Conservation (phyloP, 1,140 invertebrate species). For the Cheumatopsyche charites region DNA sequence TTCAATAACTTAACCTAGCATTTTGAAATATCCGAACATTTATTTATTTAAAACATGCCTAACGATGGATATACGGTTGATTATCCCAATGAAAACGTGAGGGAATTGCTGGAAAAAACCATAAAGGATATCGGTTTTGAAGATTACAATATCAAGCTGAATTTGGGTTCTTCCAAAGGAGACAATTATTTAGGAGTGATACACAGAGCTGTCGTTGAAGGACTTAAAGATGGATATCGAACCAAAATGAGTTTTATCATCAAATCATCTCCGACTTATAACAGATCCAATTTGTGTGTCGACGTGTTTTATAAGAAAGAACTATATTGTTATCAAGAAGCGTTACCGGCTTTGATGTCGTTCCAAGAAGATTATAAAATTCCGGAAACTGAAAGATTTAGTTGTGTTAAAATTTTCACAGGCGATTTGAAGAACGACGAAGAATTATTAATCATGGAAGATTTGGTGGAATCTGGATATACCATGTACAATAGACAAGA, state of each 20-base stretch:
- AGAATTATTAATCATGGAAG: constrained; percentile 62
- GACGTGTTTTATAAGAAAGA: constrained; percentile 35
- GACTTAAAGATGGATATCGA: constrained; percentile 27
- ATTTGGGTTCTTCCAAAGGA: constrained; percentile 49
- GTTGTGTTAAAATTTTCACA: constrained; percentile 45
- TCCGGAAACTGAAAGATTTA: constrained; percentile 40
- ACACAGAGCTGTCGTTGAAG: constrained; percentile 48
- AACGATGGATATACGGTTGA: constrained; percentile 17
- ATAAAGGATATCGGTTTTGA: constrained; percentile 24
- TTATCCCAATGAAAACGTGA: constrained; percentile 29
- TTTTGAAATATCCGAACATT: too few species aligned
- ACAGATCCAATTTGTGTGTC: constrained; percentile 38
- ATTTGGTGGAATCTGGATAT: constrained; percentile 59
- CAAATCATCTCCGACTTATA: constrained; percentile 30
- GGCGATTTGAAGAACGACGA: constrained; percentile 51
- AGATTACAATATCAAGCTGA: constrained; percentile 17
- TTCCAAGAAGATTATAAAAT: constrained; percentile 33
- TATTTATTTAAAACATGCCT: too few species aligned
- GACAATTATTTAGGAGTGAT: constrained; percentile 55
- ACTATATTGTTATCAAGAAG: constrained; percentile 28
- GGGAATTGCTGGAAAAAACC: constrained; percentile 24
- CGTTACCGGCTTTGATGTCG: constrained; percentile 21
- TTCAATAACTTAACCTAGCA: too few species aligned
- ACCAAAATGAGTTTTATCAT: constrained; percentile 22
- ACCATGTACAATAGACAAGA: constrained; percentile 60